Base-by-base conservation (phyloP, 1,140 invertebrate species). In the Pseudoatta argentina region DNA sequence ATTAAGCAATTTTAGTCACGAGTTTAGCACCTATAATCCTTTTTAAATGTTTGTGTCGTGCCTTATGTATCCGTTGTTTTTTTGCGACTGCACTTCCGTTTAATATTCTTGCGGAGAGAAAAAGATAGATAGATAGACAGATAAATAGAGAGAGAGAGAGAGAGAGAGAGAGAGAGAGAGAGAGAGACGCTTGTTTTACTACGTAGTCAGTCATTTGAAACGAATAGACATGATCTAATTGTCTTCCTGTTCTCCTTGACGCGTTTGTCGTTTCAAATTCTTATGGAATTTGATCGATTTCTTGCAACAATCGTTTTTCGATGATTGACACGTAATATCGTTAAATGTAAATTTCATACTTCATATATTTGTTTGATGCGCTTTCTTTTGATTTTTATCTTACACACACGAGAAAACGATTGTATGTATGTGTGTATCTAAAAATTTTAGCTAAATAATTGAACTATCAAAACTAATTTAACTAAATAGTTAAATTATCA, bases 1-100 rank as follows among this genome's bases (percentile, higher is more conserved):
- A 88, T 86, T 86, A 78, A 88, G 69, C 18, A 69, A 89, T 88
- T 89, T 91, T 86, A 82, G 88, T 91, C 89, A 88, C 89, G 88
- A 79, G 59, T 21, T 48, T 61, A n/a, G 30, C 59, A 39, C 57
- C 44, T 57, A n/a, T 16, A 14, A 14, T 55, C 48, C 44, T 64
- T 85, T 75, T 59, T 64, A 78, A 39, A 73, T 66, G n/a, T 44
- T 21, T 21, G n/a, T 66, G 21, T 63, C 44, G 44, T 44, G 34
- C 8, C 69, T 44, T 53, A 27, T 30, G 30, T 30, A 30, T 86
- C 44, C 12, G 34, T 72, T 72, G 30, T 72, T 82, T 67, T 61
- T 69, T 24, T 39, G 44, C 27, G 53, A 59, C 51, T 53, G n/a
- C 24, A 27, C 7, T 72, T 66, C 55, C 39, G 55, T 73, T 55